Conservation (phyloP, 2,113 vertebrate genomes). For the Thryonomys swinderianus region DNA sequence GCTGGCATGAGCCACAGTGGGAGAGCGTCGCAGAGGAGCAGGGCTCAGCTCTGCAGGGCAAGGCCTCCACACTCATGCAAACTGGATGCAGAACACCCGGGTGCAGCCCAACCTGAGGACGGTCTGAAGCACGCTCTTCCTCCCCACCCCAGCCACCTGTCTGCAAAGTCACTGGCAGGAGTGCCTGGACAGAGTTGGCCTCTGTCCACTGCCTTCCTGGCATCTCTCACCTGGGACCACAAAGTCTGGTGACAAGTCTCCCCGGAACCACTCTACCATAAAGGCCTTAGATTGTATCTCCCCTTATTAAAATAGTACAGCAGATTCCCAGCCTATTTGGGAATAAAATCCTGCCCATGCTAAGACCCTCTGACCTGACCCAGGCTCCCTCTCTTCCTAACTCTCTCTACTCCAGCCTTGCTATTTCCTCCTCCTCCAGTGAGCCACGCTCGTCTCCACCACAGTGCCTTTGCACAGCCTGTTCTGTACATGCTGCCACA, state of each 20-base stretch:
- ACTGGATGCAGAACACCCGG: rapidly evolving
- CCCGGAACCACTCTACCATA: neutral
- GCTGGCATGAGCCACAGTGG: neutral
- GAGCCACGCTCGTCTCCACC: neutral
- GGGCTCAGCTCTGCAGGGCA: neutral
- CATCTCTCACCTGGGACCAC: neutral
- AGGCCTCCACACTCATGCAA: no score
- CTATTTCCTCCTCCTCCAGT: neutral
- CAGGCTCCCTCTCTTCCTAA: rapidly evolving
- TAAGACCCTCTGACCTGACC: neutral
- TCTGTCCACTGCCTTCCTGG: no score
- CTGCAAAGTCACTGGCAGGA: no score
- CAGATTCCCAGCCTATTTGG: neutral
- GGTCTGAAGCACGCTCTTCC: rapidly evolving
- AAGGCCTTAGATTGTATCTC: neutral
- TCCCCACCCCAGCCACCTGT: neutral
- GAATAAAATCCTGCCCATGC: neutral
- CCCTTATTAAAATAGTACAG: neutral
- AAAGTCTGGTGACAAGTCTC: neutral
- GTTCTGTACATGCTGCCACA: rapidly evolving
- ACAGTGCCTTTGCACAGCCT: neutral
- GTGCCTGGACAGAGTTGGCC: neutral
- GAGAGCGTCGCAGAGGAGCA: no score
- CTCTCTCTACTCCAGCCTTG: neutral
- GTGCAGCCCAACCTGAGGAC: rapidly evolving